phyloP scores from a whole-genome alignment of 2,113 vertebrate genomes.

The Condylura cristata region DNA sequence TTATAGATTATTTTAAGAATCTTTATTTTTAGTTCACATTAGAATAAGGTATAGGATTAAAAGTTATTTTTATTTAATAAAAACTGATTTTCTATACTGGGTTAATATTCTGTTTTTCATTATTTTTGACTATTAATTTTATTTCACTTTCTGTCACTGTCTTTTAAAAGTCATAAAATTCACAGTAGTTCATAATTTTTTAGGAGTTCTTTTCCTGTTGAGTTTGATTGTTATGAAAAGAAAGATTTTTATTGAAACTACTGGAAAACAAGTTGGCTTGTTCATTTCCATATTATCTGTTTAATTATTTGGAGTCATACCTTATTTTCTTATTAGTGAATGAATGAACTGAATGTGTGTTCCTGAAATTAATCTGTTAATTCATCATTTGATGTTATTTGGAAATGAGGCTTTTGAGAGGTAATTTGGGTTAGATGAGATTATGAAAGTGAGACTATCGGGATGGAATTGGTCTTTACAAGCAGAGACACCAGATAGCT shows the following conservation, averaged over 20 bases:
- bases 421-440: background rate
- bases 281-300: constrained; percentile 18
- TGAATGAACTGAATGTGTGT: background rate
- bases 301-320: background rate
- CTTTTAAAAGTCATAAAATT: constrained; percentile 55
- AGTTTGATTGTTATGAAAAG: constrained; percentile 21
- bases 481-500: background rate
- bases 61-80: constrained; percentile 43
- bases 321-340: constrained; percentile 35
- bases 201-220: constrained; percentile 18
- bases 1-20: constrained; percentile 45
- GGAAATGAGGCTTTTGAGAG: background rate
- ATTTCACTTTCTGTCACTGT: background rate
- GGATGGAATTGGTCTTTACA: background rate
- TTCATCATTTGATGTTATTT: background rate
- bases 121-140: constrained; percentile 11
- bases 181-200: constrained; percentile 46
- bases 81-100: background rate
- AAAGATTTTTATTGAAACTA: constrained; percentile 63
- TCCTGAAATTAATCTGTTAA: background rate
- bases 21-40: no score
- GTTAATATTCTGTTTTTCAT: constrained; percentile 37
- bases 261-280: constrained; percentile 42
- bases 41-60: background rate
- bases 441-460: background rate